Evolutionary conservation across 2,888 invertebrate species (phyloP), one percentile per base, ranked within the genome.

Genomic region (Morpho deidamia): DNA sequence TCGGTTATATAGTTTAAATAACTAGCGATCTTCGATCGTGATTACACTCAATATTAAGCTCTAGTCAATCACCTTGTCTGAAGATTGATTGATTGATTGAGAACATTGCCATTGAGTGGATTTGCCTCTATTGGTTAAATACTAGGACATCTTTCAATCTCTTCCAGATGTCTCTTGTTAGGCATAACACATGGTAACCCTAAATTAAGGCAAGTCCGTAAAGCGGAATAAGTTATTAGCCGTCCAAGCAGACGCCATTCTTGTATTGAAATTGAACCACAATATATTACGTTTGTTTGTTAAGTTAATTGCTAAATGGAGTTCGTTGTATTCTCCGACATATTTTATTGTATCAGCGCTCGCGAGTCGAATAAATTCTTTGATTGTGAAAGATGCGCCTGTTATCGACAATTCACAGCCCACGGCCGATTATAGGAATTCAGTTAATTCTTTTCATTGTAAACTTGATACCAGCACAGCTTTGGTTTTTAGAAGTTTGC

Each of bases 201-300:
- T 47, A 48, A 41, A 60, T 62, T 62, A 68, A 68, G 66, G 67
- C 70, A 63, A 68, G 66, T 65, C 64, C 61, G 42, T 50, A 44
- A 50, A 44, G 23, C 43, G 44, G 63, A 63, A 66, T 78, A 76
- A 81, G 69, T 77, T 78, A 79, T 78, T 65, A 75, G 65, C 65
- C 71, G 70, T 75, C 71, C 56, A 53, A 62, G 61, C 64, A 62
- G 72, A 72, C 76, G 81, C 81, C 78, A 81, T 81, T 76, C 79
- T 80, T 61, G 81, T 85, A 86, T 87, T 84, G 83, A 87, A 86
- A 82, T 83, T 85, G 83, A 87, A 81, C 76, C 76, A 85, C 82
- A 84, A 88, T 89, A 87, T 87, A 89, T 89, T 87, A 89, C 80
- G 73, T 88, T 87, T 89, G 89, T 90, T 90, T 89, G 89, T 89